Base-by-base conservation (phyloP, 1,140 invertebrate species). In the Drosophila tani region DNA sequence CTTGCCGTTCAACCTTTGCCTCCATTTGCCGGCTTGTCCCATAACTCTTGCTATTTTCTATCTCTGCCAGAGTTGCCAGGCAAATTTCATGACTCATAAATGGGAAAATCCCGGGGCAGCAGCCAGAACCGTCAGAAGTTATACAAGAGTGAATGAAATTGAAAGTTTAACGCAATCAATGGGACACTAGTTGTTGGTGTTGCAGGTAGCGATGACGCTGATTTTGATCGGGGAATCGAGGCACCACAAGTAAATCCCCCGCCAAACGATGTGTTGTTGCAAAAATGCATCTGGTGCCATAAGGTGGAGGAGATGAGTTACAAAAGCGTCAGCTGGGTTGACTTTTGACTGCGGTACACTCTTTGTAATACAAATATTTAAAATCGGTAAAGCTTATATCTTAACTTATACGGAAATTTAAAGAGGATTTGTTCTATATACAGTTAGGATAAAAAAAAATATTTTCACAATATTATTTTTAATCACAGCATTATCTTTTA, bases 151-250 rank as follows among this genome's bases (percentile, higher is more conserved):
- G 79, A 87, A 81, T 83, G 83, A 87, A 87, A 87, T 65, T 62
- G 84, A 87, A 88, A 87, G 83, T 87, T 78, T 43, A 75, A 59
- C 49, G 73, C 77, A 84, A 74, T 82, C 76, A 76, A 69, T 71
- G 75, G 63, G 63, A 49, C 56, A 29, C 60, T 75, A 85, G 78
- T 27, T 51, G 56, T 46, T 75, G 38, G 38, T 71, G 64, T 24
- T 43, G 53, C 24, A 81, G 63, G 71, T 76, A 68, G 69, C 51
- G 53, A 63, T 75, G 62, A 59, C 67, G 67, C 68, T 60, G 64
- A 78, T 78, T 78, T 77, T 69, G 64, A 78, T 78, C 75, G 57
- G 8, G 53, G 29, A 74, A 70, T 68, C 29, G 66, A 38, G 60
- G 32, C 49, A 62, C n/a, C 56, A 21, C 64, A 21, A 66, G 32